Base-by-base conservation (phyloP, 2,888 invertebrate genomes). In the Eupithecia tripunctaria region DNA sequence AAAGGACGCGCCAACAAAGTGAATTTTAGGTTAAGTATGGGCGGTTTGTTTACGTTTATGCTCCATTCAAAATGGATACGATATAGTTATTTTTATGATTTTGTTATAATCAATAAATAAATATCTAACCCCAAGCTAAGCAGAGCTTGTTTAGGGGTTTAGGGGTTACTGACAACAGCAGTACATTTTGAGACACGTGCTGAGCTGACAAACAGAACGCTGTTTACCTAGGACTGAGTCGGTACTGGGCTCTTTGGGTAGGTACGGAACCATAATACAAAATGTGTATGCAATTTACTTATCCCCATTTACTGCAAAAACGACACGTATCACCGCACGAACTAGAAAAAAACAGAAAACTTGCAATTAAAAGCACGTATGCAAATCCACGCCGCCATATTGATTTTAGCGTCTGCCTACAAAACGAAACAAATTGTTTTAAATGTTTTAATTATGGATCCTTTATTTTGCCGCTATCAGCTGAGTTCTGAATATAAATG, bases 361-460 rank as follows among this genome's bases (percentile, higher is more conserved):
- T 41, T 72, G 83, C 86, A 86, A 89, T 90, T 88, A 90, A 89
- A 89, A 84, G 82, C 87, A 89, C 85, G 85, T 85, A 90, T 88
- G 90, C 87, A 87, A 89, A 89, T 86, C 81, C 21, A 1, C 38
- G 21, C 75, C 81, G 81, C 85, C 85, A 86, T 86, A 84, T 83
- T 82, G 80, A 67, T 87, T 85, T 85, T 82, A 74, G 84, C 83
- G 79, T 82, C 81, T 81, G 80, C 79, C 80, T 78, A 74, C 82
- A 84, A 85, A 86, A 85, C 81, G 84, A 84, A 88, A 87, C 88
- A 88, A 89, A 89, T 87, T 88, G 86, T 86, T 87, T 88, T 90
- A 87, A 89, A 90, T 87, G 89, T 91, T 88, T 92, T 91, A 90
- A 91, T 91, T 90, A 90, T 85, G 83, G 82, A 82, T 81, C 80